Conservation (phyloP, 2,113 vertebrate genomes). For the Erpornis zantholeuca region DNA sequence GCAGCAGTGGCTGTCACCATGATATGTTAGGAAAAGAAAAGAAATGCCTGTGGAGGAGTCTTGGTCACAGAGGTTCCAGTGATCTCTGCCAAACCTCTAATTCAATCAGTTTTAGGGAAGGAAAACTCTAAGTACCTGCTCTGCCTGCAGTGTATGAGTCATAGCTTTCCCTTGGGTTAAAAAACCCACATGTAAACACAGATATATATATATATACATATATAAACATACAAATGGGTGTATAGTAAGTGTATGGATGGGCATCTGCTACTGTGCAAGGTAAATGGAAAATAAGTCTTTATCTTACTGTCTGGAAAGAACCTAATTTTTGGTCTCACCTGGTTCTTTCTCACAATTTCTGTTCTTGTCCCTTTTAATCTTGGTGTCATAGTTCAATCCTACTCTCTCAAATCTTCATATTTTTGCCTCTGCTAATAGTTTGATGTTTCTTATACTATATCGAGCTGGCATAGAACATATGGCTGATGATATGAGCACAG, state of each 20-base stretch:
- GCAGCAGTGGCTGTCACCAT: neutral
- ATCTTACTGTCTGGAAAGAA: constrained; percentile 8
- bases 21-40: neutral
- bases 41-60: neutral
- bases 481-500: constrained; percentile 12
- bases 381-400: constrained; percentile 5
- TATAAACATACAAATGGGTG: too few relatives aligned
- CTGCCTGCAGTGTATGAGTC: neutral
- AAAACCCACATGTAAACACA: neutral
- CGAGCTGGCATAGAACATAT: neutral
- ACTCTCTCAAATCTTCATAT: neutral
- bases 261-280: constrained; percentile 16
- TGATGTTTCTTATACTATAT: neutral
- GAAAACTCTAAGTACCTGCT: neutral
- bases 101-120: constrained; percentile 23
- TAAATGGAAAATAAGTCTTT: constrained; percentile 28
- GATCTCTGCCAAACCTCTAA: constrained; percentile 8
- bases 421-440: constrained; percentile 35
- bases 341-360: constrained; percentile 24
- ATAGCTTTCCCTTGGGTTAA: neutral
- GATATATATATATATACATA: fast-evolving
- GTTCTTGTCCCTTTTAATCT: constrained; percentile 10
- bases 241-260: neutral
- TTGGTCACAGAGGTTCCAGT: neutral
- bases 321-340: neutral